phyloP scores from a whole-genome alignment of 2,797 vertebrate genomes.

The Sternarchorhynchus goeldii region DNA sequence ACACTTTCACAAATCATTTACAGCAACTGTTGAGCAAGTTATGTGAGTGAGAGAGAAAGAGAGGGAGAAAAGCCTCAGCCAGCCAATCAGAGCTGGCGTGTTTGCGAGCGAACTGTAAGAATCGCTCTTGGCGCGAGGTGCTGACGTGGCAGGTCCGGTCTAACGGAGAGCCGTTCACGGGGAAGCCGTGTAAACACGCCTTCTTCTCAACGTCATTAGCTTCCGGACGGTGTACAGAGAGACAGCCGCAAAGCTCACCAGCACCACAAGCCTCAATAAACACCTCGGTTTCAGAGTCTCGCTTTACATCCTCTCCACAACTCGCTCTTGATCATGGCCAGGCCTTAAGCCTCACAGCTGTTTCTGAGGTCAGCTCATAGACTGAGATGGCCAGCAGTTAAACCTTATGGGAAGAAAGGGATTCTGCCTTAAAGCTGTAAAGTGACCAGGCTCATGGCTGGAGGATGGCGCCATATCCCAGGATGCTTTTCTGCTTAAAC shows the following conservation, averaged over 20 bases:
- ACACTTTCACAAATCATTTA: slow-evolving; percentile 67
- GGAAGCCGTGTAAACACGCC: slow-evolving; percentile 66
- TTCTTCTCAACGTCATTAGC: slow-evolving; percentile 78
- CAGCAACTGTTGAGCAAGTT: slow-evolving; percentile 73
- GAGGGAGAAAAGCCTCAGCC: slow-evolving; percentile 62
- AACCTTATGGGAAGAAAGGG: slow-evolving; percentile 65
- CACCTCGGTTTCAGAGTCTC: slow-evolving; percentile 68
- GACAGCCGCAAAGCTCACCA: slow-evolving; percentile 63
- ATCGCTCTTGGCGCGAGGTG: slow-evolving; percentile 67
- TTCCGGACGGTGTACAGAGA: slow-evolving; percentile 66
- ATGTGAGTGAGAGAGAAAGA: slow-evolving; percentile 57
- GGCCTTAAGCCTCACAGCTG: slow-evolving; percentile 69
- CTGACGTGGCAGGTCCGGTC: slow-evolving; percentile 68
- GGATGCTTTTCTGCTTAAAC: slow-evolving; percentile 35
- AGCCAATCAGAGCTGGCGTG: slow-evolving; percentile 77
- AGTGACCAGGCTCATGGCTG: slow-evolving; percentile 37
- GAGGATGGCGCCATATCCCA: slow-evolving; percentile 19
- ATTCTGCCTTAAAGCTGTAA: slow-evolving; percentile 46
- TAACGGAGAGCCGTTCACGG: slow-evolving; percentile 70
- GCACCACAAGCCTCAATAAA: slow-evolving; percentile 65
- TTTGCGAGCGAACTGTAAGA: slow-evolving; percentile 67
- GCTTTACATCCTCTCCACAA: slow-evolving; percentile 72
- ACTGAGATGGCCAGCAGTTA: slow-evolving; percentile 72
- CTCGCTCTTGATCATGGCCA: slow-evolving; percentile 63
- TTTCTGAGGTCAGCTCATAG: slow-evolving; percentile 74